Evolutionary conservation across 2,888 invertebrate genomes (phyloP), one percentile per base, ranked within the genome.

Genomic region (Hymenopus coronatus): DNA sequence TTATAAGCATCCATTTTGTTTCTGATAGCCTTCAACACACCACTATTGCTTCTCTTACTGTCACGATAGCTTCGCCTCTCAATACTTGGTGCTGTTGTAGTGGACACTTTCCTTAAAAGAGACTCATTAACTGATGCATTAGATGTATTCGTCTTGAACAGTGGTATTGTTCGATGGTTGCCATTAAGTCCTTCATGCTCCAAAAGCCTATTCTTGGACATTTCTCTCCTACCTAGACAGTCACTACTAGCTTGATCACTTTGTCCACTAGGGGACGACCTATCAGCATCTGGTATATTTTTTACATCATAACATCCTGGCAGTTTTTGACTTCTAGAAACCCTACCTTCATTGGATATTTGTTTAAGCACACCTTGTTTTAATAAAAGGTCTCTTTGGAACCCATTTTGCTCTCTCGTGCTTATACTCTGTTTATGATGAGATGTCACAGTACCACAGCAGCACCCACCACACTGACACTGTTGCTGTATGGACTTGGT

Each of bases 241-340:
- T 94, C 94, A 90, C 93, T 94, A 85, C 94, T 94, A 84, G 95
- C 94, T 88, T 97, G 96, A 92, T 97, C 97, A 90, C 97, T 97
- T 93, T 97, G 97, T 0, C 97, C 97, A 91, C 97, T 97, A 0
- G 97, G 97, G 0, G 97, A 97, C 7, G 97, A 97, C 28, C 97
- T 94, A 92, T 97, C 97, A 20, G 88, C 89, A 27, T 90, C 90
- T 1, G 88, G 89, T 28, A 88, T 81, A 9, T 54, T 82, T 30
- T 54, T 82, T n/a, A 54, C 28, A 28, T 87, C 83, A 28, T 40
- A 40, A 84, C 88, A 88, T n/a, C 81, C 88, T 15, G 82, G 82
- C 27, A 83, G 9, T 25, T 70, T 15, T 70, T 70, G 20, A 70
- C 20, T 70, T 70, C 54, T 70, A 20, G 54, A 70, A n/a, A n/a